Percentiles rank a stretch among this genome's conserved stretches.
These are phyloP conservation scores for Dynastes grantii DNA, from an alignment of 2,888 invertebrate species.

Conservation along the genomic window DNA sequence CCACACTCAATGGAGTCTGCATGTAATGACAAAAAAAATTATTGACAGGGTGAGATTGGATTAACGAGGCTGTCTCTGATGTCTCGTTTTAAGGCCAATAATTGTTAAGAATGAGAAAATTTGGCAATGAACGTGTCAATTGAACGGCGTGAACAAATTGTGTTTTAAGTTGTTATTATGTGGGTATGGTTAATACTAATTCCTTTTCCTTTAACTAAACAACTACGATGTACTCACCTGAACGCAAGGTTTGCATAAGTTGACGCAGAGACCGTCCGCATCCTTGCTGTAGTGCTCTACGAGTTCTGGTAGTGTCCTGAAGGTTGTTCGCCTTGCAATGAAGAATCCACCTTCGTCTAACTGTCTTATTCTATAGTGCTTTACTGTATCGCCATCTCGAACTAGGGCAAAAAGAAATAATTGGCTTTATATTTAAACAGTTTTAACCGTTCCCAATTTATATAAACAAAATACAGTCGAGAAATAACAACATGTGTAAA, in stretches of 20 bases:
- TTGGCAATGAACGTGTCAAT: not conserved
- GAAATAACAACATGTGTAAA: too few relatives aligned
- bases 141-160: too few relatives aligned
- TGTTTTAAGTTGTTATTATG: too few relatives aligned
- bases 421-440: slow-evolving; percentile 24
- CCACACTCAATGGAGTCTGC: slow-evolving; percentile 61
- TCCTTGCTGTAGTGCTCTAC: slow-evolving; percentile 98
- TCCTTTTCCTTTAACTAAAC: too few relatives aligned
- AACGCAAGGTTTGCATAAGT: slow-evolving; percentile 94
- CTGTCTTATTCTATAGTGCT: slow-evolving; percentile 99
- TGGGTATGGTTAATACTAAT: too few relatives aligned
- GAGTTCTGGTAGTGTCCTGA: slow-evolving; percentile 96
- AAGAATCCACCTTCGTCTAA: slow-evolving; percentile 99
- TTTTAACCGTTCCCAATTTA: too few relatives aligned
- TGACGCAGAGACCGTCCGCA: slow-evolving; percentile 98
- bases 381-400: slow-evolving; percentile 98
- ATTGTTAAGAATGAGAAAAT: slow-evolving; percentile 54
- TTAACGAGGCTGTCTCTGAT: not conserved
- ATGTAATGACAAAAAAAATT: slow-evolving; percentile 56
- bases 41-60: slow-evolving; percentile 15
- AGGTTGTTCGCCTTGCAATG: slow-evolving; percentile 98
- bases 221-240: slow-evolving; percentile 75
- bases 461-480: too few relatives aligned
- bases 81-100: slow-evolving; percentile 57
- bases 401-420: slow-evolving; percentile 76